Evolutionary conservation across 2,113 vertebrate species (phyloP), one percentile per base, ranked within the genome.

Genomic region (Poeciliopsis occidentalis): DNA sequence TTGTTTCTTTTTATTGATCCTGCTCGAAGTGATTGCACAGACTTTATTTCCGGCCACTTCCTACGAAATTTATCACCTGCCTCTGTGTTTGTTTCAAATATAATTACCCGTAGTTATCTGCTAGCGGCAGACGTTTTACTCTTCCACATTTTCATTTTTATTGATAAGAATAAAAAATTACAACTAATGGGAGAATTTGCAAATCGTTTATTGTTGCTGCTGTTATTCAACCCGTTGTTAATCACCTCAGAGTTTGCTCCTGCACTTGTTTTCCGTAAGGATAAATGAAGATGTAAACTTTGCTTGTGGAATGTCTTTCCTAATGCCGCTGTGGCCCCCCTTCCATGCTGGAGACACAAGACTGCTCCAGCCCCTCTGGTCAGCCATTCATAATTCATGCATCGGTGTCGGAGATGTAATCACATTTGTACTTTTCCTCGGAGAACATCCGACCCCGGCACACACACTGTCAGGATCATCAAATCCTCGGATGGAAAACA

Each of bases 381-480:
- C 62, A 73, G 22, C 41, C 44, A 30, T 75, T 86, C 65, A 78
- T 71, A 82, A 71, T 76, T 87, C 65, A 85, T 67, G 61, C 60
- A 60, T 76, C 60, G 17, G 11, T 3, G 8, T 57, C 26, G 15
- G 51, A 69, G 65, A 66, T 62, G 73, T 65, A 4, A 71, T 75
- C 67, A 26, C 29, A 37, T 54, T 34, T 10, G 32, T 41, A 54
- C 31, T 60, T 60, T 73, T 73, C 51, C 68, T 67, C 12, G 51
- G 27, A 30, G n/a, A 51, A 31, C 26, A 8, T n/a, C 54, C 6
- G 2, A 31, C 62, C 44, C 1, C 0, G 19, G 67, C 61, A 8
- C 26, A 0, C n/a, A 51, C 34, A 51, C 78, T 83, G 80, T 85
- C 78, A 68, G 76, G 31, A 65, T 71, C 78, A 78, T 85, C 67